Evolutionary conservation across 2,797 vertebrate genomes (phyloP).

Genomic region (Coluber constrictor): DNA sequence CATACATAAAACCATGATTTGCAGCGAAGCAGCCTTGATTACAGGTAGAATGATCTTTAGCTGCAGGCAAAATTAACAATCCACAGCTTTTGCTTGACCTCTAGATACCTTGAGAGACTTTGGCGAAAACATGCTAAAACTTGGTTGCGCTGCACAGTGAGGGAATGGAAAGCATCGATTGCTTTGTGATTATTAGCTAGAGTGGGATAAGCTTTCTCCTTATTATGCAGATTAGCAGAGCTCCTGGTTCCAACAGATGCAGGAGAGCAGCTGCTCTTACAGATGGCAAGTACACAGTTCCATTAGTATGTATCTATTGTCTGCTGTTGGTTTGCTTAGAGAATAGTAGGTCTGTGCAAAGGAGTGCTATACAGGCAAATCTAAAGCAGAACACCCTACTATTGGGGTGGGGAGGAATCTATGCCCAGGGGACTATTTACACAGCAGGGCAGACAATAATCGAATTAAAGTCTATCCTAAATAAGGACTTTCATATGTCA

Average conservation of each 20-base stretch:
- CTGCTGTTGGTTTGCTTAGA: conserved; percentile 91
- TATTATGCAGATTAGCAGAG: conserved; percentile 99
- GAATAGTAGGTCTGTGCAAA: conserved; percentile 85
- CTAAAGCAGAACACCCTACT: conserved; percentile 63
- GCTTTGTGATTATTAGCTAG: conserved; percentile 97
- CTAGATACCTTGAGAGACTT: conserved; percentile 71
- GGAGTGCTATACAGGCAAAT: conserved; percentile 88
- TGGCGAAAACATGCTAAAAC: conserved; percentile 79
- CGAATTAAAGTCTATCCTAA: conserved; percentile 76
- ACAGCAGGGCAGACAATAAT: conserved; percentile 72
- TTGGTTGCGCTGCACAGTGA: conserved; percentile 80
- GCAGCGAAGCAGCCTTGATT: conserved; percentile 74
- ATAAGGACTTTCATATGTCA: conserved; percentile 74
- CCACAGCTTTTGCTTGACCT: conserved; percentile 78
- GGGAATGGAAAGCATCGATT: conserved; percentile 99
- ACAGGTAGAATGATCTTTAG: conserved; percentile 74
- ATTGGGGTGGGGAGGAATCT: conserved; percentile 43
- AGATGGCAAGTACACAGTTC: conserved; percentile 99
- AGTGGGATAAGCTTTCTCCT: conserved; percentile 99
- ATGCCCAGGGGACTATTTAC: conserved; percentile 75
- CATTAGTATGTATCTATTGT: conserved; percentile 99
- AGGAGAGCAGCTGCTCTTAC: conserved; percentile 99
- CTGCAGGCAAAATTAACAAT: conserved; percentile 80
- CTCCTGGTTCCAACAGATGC: conserved; percentile 98
- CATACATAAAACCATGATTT: conserved; percentile 63